Evolutionary conservation across 37 sponge, comb jelly and placozoan genomes (phyloP).

Genomic region (Theonella swinhoei): DNA sequence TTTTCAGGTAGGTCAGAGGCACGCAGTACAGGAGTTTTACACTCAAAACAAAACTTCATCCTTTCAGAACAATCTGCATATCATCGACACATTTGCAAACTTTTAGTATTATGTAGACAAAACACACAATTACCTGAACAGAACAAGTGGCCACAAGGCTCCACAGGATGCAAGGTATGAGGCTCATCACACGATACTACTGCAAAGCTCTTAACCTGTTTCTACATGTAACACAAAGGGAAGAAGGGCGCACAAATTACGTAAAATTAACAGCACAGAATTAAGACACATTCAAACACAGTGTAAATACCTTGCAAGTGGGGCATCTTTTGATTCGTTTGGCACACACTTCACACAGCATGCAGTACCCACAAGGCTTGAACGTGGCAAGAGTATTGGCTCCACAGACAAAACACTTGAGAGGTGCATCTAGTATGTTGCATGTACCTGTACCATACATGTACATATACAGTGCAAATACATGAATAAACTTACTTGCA

Average conservation of each 20-base stretch:
- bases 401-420: slow-evolving; percentile 17
- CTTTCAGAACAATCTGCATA: no score
- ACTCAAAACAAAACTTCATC: no score
- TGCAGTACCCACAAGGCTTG: neutral
- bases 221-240: no score
- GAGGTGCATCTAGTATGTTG: neutral
- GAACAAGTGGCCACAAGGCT: neutral
- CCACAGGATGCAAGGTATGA: neutral
- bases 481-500: neutral
- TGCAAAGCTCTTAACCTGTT: slow-evolving; percentile 12
- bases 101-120: no score
- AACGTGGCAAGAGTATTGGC: slow-evolving; percentile 1
- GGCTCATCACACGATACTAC: neutral
- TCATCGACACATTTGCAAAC: no score
- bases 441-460: slow-evolving; percentile 3
- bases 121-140: slow-evolving; percentile 22
- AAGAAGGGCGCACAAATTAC: no score
- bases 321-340: neutral
- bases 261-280: no score
- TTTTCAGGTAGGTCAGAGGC: no score
- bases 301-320: neutral
- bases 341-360: slow-evolving; percentile 12
- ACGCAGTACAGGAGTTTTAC: no score
- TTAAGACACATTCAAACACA: slow-evolving; percentile 3
- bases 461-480: no score